Base-by-base conservation (phyloP, 2,888 invertebrate species). In the Pegoplata infirma region DNA sequence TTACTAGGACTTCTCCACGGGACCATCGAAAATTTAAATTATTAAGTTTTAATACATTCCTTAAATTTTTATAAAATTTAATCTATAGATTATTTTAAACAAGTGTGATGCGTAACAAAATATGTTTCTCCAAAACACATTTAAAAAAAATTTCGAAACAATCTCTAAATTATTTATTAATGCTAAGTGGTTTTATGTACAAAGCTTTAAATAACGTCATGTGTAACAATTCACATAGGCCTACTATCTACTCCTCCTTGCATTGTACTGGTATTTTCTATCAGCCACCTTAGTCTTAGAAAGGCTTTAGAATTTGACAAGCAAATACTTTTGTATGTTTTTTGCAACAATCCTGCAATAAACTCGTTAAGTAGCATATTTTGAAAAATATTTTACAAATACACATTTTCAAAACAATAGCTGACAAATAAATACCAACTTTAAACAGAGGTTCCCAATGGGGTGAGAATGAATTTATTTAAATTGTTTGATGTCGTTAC, bases 101-200 rank as follows among this genome's bases (percentile, higher is more conserved):
- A n/a, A n/a, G n/a, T n/a, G n/a, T n/a, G n/a, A n/a, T n/a, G n/a
- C n/a, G n/a, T n/a, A n/a, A n/a, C n/a, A n/a, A n/a, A n/a, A n/a
- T n/a, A n/a, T n/a, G n/a, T n/a, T n/a, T n/a, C n/a, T n/a, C n/a
- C n/a, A n/a, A n/a, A n/a, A n/a, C n/a, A n/a, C n/a, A n/a, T n/a
- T 12, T 40, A n/a, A n/a, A n/a, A 12, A 16, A 32, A 49, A 5
- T n/a, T 17, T 23, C 5, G n/a, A 55, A 44, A 40, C 23, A 66
- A 56, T 74, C 51, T 55, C 49, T 71, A 63, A 75, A 71, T 79
- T 66, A 79, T 71, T 79, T 79, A 75, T 75, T 44, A 61, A 40
- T 16, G 46, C 32, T 69, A 55, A 75, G 69, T 68, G 69, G 16
- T 61, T 36, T 47, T 66, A 58, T 53, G 28, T 47, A 46, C 3